Percentiles rank a stretch among this genome's conserved stretches.
These are phyloP conservation scores for Stenchaetothrips biformis DNA, from an alignment of 2,888 invertebrate genomes.

Conservation along the genomic window DNA sequence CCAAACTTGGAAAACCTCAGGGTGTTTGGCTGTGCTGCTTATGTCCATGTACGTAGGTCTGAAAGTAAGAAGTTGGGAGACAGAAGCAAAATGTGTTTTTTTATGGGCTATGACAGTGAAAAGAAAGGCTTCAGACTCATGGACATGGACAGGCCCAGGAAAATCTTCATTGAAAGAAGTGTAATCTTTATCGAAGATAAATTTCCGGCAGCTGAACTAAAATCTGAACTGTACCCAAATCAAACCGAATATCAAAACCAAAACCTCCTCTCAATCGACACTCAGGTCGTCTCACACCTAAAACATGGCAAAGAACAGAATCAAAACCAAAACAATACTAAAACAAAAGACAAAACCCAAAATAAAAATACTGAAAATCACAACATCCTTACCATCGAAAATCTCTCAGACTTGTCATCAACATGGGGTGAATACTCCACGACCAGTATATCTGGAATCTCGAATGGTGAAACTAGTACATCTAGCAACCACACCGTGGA, in stretches of 20 bases:
- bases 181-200: background rate
- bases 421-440: background rate
- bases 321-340: background rate
- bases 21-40: background rate
- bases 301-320: background rate
- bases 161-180: background rate
- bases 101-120: background rate
- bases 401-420: no score
- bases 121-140: background rate
- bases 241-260: background rate
- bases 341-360: background rate
- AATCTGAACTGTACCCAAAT: background rate
- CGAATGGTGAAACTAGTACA: background rate
- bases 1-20: background rate
- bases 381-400: no score
- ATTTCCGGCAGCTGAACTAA: background rate
- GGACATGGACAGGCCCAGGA: background rate
- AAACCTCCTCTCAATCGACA: background rate
- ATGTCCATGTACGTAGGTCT: background rate
- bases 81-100: background rate
- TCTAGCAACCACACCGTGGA: background rate
- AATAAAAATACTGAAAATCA: background rate
- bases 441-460: background rate
- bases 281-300: background rate
- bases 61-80: background rate